phyloP scores from a whole-genome alignment of 2,888 invertebrate genomes.

The Esperia sulphurella region DNA sequence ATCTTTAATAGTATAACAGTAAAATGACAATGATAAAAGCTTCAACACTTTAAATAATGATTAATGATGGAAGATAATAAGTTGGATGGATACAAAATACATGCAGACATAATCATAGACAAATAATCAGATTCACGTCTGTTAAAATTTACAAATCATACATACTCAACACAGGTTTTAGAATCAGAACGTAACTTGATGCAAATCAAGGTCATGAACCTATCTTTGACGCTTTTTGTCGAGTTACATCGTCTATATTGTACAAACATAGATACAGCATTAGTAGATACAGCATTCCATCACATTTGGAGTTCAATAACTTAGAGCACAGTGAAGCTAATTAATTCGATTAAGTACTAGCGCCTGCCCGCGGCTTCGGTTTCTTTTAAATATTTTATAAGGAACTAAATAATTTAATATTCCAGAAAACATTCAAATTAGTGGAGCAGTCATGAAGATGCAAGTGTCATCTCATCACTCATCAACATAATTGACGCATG shows the following conservation, averaged over 20 bases:
- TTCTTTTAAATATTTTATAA: too few species aligned
- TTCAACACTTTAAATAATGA: too few species aligned
- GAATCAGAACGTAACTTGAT: conserved; percentile 15
- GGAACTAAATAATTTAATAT: too few species aligned
- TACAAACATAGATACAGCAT: background rate
- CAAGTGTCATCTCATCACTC: too few species aligned
- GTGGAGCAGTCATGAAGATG: too few species aligned
- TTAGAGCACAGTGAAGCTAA: conserved; percentile 2
- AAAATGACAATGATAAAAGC: too few species aligned
- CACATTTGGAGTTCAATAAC: background rate
- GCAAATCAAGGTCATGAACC: conserved; percentile 40
- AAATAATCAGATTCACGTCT: background rate
- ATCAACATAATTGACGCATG: background rate
- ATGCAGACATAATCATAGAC: background rate
- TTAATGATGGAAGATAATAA: too few species aligned
- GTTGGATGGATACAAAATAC: too few species aligned
- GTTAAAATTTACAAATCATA: background rate
- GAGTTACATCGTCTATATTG: background rate
- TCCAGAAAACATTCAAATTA: too few species aligned
- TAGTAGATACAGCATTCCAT: background rate
- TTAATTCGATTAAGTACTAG: background rate
- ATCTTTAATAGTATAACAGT: too few species aligned
- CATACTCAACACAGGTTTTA: background rate
- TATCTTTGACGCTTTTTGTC: conserved; percentile 3
- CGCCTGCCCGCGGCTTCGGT: too few species aligned